Evolutionary conservation across 2,797 vertebrate species (phyloP).

Genomic region (Myotis findleyi): DNA sequence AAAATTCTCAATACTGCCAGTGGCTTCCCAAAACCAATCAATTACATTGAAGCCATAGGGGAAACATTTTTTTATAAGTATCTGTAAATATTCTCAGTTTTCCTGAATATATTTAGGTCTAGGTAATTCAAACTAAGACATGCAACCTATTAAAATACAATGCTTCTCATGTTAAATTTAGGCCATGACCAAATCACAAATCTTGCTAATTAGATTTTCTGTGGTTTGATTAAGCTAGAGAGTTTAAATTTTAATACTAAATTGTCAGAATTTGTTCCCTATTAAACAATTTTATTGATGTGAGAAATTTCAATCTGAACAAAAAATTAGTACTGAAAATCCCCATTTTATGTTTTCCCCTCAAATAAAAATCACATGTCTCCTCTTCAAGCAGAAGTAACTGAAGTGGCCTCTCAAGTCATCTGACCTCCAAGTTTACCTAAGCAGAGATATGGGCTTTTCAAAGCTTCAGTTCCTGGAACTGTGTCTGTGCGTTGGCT

Average conservation of each 20-base stretch:
- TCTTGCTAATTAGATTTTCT: slow-evolving; percentile 86
- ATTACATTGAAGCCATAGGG: not conserved
- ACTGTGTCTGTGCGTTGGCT: not conserved
- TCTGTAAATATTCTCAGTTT: slow-evolving; percentile 52
- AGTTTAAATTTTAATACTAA: slow-evolving; percentile 83
- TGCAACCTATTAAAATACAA: not conserved
- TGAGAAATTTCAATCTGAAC: slow-evolving; percentile 23
- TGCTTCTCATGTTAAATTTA: slow-evolving; percentile 82
- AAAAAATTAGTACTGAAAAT: slow-evolving; percentile 24
- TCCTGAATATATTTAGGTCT: slow-evolving; percentile 28
- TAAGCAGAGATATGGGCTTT: slow-evolving; percentile 68
- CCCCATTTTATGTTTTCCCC: not conserved
- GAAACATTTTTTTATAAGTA: not conserved
- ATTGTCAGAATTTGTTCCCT: slow-evolving; percentile 67
- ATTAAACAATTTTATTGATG: slow-evolving; percentile 32
- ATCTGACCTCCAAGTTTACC: slow-evolving; percentile 53
- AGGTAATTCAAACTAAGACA: slow-evolving; percentile 19
- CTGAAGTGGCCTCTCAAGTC: slow-evolving; percentile 72
- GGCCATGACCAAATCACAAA: slow-evolving; percentile 83
- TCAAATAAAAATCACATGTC: slow-evolving; percentile 2
- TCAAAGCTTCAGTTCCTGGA: slow-evolving; percentile 81
- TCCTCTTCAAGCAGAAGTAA: slow-evolving; percentile 82
- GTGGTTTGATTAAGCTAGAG: slow-evolving; percentile 79
- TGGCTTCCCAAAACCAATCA: slow-evolving; percentile 46
- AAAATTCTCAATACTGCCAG: slow-evolving; percentile 43